A percentile compares a stretch with the other conserved stretches of the same genome.
Conservation (phyloP, 2,113 vertebrate species). For the Thryonomys swinderianus region DNA sequence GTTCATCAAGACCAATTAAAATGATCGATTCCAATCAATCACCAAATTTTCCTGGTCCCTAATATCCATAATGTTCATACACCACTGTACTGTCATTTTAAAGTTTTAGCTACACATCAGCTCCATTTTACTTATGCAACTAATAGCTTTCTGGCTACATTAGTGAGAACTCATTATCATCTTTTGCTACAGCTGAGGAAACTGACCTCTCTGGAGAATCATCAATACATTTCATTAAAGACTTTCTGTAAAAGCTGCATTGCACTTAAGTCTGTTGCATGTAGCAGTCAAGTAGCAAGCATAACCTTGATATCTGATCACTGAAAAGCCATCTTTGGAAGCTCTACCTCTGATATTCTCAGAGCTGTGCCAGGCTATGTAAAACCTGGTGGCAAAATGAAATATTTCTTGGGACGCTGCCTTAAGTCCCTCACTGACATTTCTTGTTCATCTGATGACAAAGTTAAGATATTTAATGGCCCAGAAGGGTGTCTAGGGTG, state of each 20-base stretch:
- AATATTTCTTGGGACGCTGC: neutral
- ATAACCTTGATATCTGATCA: neutral
- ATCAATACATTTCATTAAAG: conserved; percentile 78
- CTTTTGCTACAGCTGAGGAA: conserved; percentile 78
- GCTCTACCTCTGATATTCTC: neutral
- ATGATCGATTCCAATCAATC: conserved; percentile 77
- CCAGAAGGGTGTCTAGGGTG: neutral
- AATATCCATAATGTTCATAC: conserved; percentile 82
- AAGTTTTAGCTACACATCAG: conserved; percentile 80
- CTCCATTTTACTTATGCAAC: conserved; percentile 84
- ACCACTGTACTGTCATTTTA: conserved; percentile 81
- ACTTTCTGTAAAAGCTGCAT: conserved; percentile 67
- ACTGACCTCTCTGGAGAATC: conserved; percentile 77
- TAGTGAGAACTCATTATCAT: conserved; percentile 81
- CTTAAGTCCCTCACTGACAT: neutral
- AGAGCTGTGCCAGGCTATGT: neutral
- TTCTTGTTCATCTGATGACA: neutral
- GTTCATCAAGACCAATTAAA: conserved; percentile 72
- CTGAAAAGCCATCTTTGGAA: neutral
- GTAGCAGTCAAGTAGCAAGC: conserved; percentile 65
- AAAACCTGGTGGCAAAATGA: neutral
- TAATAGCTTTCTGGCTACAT: conserved; percentile 80
- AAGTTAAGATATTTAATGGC: conserved; percentile 47
- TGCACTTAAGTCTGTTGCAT: conserved; percentile 70
- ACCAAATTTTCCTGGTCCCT: conserved; percentile 78